Conservation (phyloP, 2,113 vertebrate species). For the Dermatemys mawii region DNA sequence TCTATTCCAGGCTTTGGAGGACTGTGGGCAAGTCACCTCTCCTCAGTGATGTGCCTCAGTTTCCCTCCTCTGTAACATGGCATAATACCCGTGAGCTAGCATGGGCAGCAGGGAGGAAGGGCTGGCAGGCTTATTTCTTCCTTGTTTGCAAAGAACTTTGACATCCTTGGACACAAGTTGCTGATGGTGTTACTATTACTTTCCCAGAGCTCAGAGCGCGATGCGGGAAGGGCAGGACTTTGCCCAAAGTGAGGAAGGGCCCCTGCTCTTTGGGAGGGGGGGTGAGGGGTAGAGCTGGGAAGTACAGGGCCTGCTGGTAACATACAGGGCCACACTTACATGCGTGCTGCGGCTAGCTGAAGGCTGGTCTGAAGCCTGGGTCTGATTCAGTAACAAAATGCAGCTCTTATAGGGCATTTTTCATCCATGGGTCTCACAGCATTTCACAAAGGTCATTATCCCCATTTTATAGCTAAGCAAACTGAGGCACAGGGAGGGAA, state of each 20-base stretch:
- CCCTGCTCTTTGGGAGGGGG: background rate
- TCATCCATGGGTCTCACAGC: background rate
- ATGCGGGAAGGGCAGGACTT: background rate
- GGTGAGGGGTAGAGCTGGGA: background rate
- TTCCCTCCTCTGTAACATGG: background rate
- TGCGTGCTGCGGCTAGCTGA: background rate
- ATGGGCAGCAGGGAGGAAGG: background rate
- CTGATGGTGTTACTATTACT: background rate
- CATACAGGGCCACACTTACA: background rate
- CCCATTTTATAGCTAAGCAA: background rate
- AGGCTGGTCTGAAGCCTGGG: background rate
- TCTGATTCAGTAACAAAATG: background rate
- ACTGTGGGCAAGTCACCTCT: background rate
- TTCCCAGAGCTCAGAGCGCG: background rate
- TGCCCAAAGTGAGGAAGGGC: background rate
- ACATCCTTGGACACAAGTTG: background rate
- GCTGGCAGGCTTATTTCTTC: background rate
- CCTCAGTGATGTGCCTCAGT: background rate
- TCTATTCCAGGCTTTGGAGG: background rate
- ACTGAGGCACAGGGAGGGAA: background rate
- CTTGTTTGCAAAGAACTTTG: background rate
- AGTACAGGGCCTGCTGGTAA: background rate
- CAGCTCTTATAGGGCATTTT: background rate
- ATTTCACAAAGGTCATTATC: background rate
- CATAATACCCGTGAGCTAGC: background rate